These are phyloP conservation scores for Styela plicata DNA, from an alignment of 23 tunicate species.

Conservation along the genomic window DNA sequence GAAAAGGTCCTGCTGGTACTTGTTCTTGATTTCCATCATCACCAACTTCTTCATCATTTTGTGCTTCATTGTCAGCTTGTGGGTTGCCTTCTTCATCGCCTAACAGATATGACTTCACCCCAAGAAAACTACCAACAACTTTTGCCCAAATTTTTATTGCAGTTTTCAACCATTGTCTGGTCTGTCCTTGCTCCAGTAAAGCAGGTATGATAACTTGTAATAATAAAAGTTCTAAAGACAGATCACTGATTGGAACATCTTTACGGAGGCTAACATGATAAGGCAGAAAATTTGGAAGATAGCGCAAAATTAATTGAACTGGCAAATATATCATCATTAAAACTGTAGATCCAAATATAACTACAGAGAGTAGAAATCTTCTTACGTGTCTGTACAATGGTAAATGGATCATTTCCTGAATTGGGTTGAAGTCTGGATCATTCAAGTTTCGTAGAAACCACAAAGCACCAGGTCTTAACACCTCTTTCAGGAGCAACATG, in stretches of 20 bases:
- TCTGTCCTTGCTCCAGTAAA: conserved; percentile 62
- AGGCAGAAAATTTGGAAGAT: conserved; percentile 59
- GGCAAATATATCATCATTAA: conserved; percentile 61
- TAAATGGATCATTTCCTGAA: conserved; percentile 73
- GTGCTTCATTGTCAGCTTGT: neutral
- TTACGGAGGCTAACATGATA: conserved; percentile 29
- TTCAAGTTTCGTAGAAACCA: conserved; percentile 83
- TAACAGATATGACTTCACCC: conserved; percentile 60
- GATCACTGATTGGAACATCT: conserved; percentile 61
- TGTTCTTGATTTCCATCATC: neutral
- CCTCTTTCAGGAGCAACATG: conserved; percentile 65
- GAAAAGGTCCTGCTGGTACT: neutral
- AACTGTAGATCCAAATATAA: conserved; percentile 60
- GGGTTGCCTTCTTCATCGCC: conserved; percentile 23
- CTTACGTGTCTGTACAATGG: conserved; percentile 56
- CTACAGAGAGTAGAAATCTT: conserved; percentile 42
- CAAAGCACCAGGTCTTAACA: conserved; percentile 72
- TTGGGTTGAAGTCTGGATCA: conserved; percentile 80
- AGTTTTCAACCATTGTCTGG: conserved; percentile 42
- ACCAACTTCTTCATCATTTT: neutral
- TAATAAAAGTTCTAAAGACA: conserved; percentile 55
- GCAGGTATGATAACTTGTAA: conserved; percentile 64
- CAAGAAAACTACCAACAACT: conserved; percentile 53
- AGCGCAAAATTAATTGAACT: conserved; percentile 23
- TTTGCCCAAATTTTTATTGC: conserved; percentile 46